Conservation (phyloP, 2,113 vertebrate genomes). For the Oreamnos americanus region DNA sequence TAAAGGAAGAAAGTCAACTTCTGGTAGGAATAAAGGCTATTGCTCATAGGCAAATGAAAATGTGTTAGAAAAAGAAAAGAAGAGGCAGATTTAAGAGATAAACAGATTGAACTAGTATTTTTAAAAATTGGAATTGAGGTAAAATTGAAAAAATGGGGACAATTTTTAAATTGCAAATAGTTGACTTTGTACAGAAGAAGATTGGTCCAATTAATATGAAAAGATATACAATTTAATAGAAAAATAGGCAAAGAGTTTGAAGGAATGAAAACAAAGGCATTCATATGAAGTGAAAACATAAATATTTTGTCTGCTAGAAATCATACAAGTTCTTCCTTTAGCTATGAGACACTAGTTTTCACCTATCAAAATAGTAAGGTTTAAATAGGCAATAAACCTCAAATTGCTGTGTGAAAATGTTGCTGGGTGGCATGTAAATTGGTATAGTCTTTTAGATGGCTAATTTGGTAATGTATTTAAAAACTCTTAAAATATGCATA, state of each 20-base stretch:
- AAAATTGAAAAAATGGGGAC: neutral
- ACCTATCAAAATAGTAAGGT: neutral
- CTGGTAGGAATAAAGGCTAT: neutral
- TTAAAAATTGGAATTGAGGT: neutral
- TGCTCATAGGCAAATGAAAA: neutral
- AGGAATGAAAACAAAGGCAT: neutral
- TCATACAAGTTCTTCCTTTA: neutral
- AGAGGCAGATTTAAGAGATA: neutral
- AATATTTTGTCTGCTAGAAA: neutral
- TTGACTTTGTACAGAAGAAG: neutral
- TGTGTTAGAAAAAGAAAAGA: neutral
- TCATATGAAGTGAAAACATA: neutral
- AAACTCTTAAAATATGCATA: neutral
- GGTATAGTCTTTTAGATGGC: neutral
- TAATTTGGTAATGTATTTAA: neutral
- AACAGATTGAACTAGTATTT: neutral
- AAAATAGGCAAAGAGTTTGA: constrained; percentile 2
- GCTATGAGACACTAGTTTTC: neutral
- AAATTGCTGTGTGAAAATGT: neutral
- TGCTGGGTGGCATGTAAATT: neutral
- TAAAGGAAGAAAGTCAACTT: neutral
- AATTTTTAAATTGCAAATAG: neutral
- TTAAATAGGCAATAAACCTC: neutral
- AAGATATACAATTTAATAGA: neutral
- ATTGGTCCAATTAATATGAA: neutral